Evolutionary conservation across 1,140 invertebrate species (phyloP).

Genomic region (Drosophila nigrodunni): DNA sequence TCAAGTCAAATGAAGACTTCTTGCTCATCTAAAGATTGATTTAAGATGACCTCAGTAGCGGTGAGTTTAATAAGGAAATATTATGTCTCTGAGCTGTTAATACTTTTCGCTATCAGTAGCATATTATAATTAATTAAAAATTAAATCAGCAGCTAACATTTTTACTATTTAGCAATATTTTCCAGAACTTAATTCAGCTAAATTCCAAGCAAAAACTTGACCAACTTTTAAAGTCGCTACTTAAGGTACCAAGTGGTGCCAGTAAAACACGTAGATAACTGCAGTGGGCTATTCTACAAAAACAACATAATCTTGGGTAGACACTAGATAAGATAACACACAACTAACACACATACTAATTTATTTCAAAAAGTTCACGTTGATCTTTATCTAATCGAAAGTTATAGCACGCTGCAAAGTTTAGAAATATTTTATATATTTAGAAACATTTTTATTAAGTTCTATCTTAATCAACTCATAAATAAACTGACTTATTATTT

Average conservation of each 20-base stretch:
- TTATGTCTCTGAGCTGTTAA: too few species aligned
- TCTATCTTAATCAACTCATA: neutral
- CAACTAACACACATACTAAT: neutral
- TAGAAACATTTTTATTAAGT: neutral
- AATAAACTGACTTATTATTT: slow-evolving; percentile 4
- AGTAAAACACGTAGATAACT: neutral
- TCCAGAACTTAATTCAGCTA: too few species aligned
- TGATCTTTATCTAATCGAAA: slow-evolving; percentile 19
- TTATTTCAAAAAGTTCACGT: neutral
- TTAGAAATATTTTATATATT: neutral
- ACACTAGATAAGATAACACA: slow-evolving; percentile 18
- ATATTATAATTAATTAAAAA: too few species aligned
- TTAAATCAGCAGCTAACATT: too few species aligned
- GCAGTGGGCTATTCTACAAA: slow-evolving; percentile 8
- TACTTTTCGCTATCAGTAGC: too few species aligned
- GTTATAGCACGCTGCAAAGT: neutral
- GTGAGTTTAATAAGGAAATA: too few species aligned
- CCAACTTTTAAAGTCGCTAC: too few species aligned
- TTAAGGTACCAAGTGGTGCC: too few species aligned
- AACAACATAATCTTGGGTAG: neutral
- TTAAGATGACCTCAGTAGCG: slow-evolving; percentile 3
- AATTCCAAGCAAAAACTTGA: too few species aligned
- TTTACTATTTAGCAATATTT: too few species aligned
- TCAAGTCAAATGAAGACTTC: slow-evolving; percentile 19
- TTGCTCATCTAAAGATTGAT: slow-evolving; percentile 46